Evolutionary conservation across 2,888 invertebrate species (phyloP).

Genomic region (Sinodicranocentrus sp.): DNA sequence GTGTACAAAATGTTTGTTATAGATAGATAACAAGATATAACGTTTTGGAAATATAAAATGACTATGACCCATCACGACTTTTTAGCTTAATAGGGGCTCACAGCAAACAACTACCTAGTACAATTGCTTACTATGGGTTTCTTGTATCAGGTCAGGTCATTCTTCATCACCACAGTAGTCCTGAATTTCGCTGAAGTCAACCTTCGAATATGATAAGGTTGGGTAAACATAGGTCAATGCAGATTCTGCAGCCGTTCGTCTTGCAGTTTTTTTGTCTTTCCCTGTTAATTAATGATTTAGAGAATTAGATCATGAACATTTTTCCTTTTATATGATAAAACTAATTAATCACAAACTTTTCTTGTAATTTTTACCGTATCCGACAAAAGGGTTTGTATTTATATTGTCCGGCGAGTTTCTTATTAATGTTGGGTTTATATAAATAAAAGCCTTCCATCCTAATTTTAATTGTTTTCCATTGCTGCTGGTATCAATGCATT

Average conservation of each 20-base stretch:
- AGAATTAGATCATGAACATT: not conserved
- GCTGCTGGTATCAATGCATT: conserved; percentile 4
- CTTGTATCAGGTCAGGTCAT: too few species aligned
- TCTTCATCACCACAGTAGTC: too few species aligned
- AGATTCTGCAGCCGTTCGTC: not conserved
- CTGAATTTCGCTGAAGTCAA: too few species aligned
- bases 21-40: too few species aligned
- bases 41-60: too few species aligned
- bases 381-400: not conserved
- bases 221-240: conserved; percentile 2
- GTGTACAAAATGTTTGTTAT: too few species aligned
- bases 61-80: too few species aligned
- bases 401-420: not conserved
- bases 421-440: conserved; percentile 2
- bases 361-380: conserved; percentile 35
- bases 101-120: too few species aligned
- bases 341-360: not conserved
- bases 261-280: not conserved
- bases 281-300: not conserved
- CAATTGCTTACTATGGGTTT: too few species aligned
- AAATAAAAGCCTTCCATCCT: conserved; percentile 31
- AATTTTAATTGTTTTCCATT: not conserved
- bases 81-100: too few species aligned
- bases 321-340: not conserved
- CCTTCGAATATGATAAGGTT: too few species aligned